Conservation (phyloP, 2,113 vertebrate genomes). For the Phylloscopus whistleri region DNA sequence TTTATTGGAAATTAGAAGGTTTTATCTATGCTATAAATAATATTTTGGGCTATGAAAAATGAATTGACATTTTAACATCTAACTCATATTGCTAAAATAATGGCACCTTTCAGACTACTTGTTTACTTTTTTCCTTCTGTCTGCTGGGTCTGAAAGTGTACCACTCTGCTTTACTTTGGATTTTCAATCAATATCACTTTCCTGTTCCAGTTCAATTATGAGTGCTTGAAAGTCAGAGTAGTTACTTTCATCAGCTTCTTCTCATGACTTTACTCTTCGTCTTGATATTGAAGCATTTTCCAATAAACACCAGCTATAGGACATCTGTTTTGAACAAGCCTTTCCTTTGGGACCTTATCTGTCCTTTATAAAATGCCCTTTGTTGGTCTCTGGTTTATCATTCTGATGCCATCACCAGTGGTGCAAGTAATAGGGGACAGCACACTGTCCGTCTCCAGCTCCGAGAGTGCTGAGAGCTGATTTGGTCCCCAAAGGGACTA, state of each 20-base stretch:
- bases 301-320: not conserved
- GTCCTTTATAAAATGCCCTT: not conserved
- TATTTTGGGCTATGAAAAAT: not conserved
- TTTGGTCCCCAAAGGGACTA: not conserved
- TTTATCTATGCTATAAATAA: slow-evolving; percentile 44
- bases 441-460: not conserved
- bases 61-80: slow-evolving; percentile 8
- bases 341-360: not conserved
- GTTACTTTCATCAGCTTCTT: not conserved
- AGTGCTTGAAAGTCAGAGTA: not conserved
- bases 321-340: not conserved
- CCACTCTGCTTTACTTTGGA: not conserved
- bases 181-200: not conserved
- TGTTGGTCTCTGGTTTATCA: not conserved
- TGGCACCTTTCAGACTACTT: not conserved
- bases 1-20: slow-evolving; percentile 20
- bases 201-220: not conserved
- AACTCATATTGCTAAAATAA: not conserved
- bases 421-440: not conserved
- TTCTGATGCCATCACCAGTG: not conserved
- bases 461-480: not conserved
- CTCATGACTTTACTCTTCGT: not conserved
- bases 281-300: not conserved
- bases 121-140: not conserved
- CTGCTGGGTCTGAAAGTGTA: not conserved